Base-by-base conservation (phyloP, 2,888 invertebrate species). In the Ctena decussata region DNA sequence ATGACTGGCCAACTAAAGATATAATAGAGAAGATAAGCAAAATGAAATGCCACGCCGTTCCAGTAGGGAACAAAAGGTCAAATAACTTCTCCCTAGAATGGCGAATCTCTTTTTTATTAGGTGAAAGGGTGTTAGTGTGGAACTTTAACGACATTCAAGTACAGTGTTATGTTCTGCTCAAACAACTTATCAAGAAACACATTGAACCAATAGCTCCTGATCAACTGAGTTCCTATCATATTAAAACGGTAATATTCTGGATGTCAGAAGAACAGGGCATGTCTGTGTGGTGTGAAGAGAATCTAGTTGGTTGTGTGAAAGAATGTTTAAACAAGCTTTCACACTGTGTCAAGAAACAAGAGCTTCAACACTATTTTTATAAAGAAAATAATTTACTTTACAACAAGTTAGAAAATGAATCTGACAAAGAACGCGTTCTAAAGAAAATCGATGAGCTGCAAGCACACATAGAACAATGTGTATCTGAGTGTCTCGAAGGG, bases 221-320 rank as follows among this genome's bases (percentile, higher is more conserved):
- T 32, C 76, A 75, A 39, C 6, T 76, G 0, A 81, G 81, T 18
- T 76, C 81, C 5, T 81, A 81, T 18, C 69, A 81, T 41, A 12
- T 81, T 30, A 81, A 81, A 53, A 81, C 81, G 8, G 21, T 71
- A 1, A 53, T 81, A 15, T 81, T 81, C 30, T 81, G 81, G 81
- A n/a, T 70, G 18, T 76, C 81, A 0, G 81, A 81, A 41, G 65
- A 76, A 15, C 12, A 53, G 18, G 81, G 81, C 6, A 11, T 76
- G 57, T 76, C 70, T 1, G 11, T 30, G 15, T 81, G 71, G 71
- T 30, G 11, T 11, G 65, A 69, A 0, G 53, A 57, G 3, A 76
- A 71, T 27, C 24, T 81, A 8, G 12, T 81, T 27, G 53, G 27
- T 1, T 71, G 81, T 35, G 39, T 76, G 27, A 6, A 27, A 6